Base-by-base conservation (phyloP, 2,888 invertebrate species). In the Eurois occulta region DNA sequence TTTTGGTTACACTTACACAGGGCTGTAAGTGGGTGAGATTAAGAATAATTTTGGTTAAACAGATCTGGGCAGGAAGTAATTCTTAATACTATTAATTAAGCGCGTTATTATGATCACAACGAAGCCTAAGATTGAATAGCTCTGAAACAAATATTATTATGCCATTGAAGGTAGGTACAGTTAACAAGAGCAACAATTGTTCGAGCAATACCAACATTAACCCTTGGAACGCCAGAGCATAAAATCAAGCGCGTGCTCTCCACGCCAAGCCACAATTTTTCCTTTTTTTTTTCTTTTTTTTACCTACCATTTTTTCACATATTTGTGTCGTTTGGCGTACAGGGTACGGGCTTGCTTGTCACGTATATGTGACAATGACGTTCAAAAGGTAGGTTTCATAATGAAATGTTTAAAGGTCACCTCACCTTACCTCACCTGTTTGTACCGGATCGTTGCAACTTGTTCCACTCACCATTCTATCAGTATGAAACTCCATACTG, bases 21-120 rank as follows among this genome's bases (percentile, higher is more conserved):
- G 66, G 71, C 24, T 46, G 72, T 65, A 69, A 68, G 77, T 77
- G 38, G 64, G 35, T 72, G 24, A 43, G 60, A 60, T 77, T 75
- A 71, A 65, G 38, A 28, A 75, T 77, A 35, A 18, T 74, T 72
- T 86, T 73, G 38, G 24, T 43, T 43, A 10, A 55, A 3, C 60
- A n/a, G 43, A 72, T 71, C 13, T 38, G 11, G n/a, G 24, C 6
- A n/a, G 2, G 18, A 52, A 18, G 6, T 64, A 73, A 28, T 72
- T 67, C n/a, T 48, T 41, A 11, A 28, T 43, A 32, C 18, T 13
- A 67, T 52, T 72, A 46, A 24, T 72, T 66, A 55, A 8, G 38
- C n/a, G 11, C 6, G 5, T 16, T 65, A 28, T 52, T 76, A n/a
- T 75, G n/a, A 35, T 28, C 16, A 21, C 0, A 46, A 35, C 18